Conservation (phyloP, 2,113 vertebrate genomes). For the Cisticola juncidis region DNA sequence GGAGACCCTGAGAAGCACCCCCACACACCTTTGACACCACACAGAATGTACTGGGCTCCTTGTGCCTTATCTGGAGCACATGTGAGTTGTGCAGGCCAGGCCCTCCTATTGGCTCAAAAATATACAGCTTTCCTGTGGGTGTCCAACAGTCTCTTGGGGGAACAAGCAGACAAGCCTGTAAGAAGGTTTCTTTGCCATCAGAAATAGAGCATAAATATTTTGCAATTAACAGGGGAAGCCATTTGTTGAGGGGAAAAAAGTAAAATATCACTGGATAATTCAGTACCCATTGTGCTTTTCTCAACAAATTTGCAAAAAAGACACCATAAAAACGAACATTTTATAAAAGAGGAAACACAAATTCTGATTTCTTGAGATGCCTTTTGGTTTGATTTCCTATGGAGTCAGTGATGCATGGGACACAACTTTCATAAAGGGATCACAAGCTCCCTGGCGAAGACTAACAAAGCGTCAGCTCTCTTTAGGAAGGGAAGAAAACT, state of each 20-base stretch:
- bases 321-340: neutral
- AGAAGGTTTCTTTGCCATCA: neutral
- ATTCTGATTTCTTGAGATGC: neutral
- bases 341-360: neutral
- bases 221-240: neutral
- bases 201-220: neutral
- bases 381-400: neutral
- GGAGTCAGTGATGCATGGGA: neutral
- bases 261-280: neutral
- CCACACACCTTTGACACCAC: fast-evolving
- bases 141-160: neutral
- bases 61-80: neutral
- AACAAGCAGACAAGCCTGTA: neutral
- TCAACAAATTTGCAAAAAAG: neutral
- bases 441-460: neutral
- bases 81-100: neutral
- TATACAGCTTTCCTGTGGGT: fast-evolving
- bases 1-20: fast-evolving
- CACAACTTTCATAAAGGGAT: neutral
- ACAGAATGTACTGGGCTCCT: fast-evolving
- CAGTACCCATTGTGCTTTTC: neutral
- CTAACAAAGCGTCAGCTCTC: neutral
- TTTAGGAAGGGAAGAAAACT: neutral
- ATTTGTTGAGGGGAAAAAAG: neutral
- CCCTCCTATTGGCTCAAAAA: neutral